phyloP scores from a whole-genome alignment of 30 jellyfish, hydroid and myxozoan genomes.

The Clytia hemisphaerica region DNA sequence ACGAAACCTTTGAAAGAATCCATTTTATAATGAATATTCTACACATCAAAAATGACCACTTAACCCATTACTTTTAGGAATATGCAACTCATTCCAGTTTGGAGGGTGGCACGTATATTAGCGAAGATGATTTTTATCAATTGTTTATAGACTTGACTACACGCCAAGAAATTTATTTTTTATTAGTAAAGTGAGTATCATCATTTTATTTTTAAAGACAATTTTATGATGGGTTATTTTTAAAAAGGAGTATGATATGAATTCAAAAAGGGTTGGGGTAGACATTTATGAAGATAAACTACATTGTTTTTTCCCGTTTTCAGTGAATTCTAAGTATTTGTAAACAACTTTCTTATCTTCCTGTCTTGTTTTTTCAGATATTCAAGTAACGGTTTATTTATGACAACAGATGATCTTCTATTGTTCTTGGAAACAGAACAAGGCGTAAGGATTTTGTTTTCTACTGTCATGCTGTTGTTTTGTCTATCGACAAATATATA shows the following conservation, averaged over 20 bases:
- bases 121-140: conserved; percentile 50
- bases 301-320: neutral
- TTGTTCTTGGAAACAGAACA: conserved; percentile 89
- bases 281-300: neutral
- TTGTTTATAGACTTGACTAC: conserved; percentile 74
- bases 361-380: conserved; percentile 37
- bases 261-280: neutral
- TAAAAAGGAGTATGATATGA: neutral
- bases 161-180: conserved; percentile 82
- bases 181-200: conserved; percentile 65
- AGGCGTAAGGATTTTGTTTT: conserved; percentile 51
- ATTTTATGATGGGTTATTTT: no score
- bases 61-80: conserved; percentile 68
- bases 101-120: conserved; percentile 24
- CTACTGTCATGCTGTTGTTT: no score
- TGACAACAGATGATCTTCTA: conserved; percentile 75
- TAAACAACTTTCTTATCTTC: neutral
- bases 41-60: no score
- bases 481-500: no score
- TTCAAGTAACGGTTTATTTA: conserved; percentile 69
- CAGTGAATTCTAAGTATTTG: neutral
- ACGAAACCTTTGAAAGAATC: no score
- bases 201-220: neutral
- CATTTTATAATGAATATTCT: no score
- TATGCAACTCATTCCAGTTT: conserved; percentile 11